Conservation (phyloP, 2,113 vertebrate genomes). For the Tapirus terrestris region DNA sequence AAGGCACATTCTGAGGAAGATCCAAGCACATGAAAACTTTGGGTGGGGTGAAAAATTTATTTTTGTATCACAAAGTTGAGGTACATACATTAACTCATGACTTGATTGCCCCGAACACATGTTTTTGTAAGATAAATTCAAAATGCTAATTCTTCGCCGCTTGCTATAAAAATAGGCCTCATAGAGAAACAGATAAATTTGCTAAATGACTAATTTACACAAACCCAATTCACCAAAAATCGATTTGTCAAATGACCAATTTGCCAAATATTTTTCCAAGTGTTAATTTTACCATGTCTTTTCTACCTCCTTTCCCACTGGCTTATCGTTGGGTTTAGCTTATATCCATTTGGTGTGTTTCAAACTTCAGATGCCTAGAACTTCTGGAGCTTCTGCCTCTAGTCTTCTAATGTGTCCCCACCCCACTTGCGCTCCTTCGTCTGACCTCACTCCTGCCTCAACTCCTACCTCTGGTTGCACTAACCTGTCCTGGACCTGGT, state of each 20-base stretch:
- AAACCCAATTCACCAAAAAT: not conserved
- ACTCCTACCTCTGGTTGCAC: not conserved
- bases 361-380: not conserved
- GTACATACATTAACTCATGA: not conserved
- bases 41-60: not conserved
- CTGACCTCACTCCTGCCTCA: not conserved
- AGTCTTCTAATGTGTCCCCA: not conserved
- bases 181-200: not conserved
- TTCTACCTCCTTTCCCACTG: not conserved
- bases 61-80: not conserved
- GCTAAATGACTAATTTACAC: not conserved
- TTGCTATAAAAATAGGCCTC: not conserved
- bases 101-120: not conserved
- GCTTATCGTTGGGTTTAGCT: not conserved
- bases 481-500: not conserved
- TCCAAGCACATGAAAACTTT: not conserved
- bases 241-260: not conserved
- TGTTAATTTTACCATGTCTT: not conserved
- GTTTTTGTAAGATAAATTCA: not conserved
- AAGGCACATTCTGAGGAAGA: not conserved
- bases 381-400: not conserved
- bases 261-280: not conserved
- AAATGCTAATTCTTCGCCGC: not conserved
- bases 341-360: not conserved
- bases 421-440: rapidly evolving